These are phyloP conservation scores for Stegastes partitus DNA, from an alignment of 2,113 vertebrate species.

Conservation along the genomic window DNA sequence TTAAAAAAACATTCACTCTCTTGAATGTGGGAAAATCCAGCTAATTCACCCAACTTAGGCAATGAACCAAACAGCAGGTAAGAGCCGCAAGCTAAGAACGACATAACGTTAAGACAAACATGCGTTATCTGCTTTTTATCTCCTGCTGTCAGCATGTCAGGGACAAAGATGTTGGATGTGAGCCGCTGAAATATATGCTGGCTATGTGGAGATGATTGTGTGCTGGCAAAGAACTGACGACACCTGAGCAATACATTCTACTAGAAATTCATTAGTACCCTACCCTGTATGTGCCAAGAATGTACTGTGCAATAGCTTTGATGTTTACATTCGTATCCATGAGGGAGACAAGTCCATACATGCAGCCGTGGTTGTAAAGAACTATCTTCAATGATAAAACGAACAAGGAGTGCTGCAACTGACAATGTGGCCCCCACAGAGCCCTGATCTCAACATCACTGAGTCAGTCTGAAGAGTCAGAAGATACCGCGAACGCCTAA, in stretches of 20 bases:
- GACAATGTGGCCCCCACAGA: not conserved
- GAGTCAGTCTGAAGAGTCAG: not conserved
- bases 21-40: constrained; percentile 70
- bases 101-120: constrained; percentile 54
- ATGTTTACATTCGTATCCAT: constrained; percentile 32
- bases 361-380: not conserved
- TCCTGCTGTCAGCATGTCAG: constrained; percentile 20
- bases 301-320: not conserved
- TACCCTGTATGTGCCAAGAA: not conserved
- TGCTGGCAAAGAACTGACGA: not conserved
- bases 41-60: constrained; percentile 53
- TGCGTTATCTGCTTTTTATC: constrained; percentile 47
- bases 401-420: not conserved
- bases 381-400: constrained; percentile 12
- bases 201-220: not conserved
- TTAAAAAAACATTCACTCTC: constrained; percentile 48
- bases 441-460: not conserved
- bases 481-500: not conserved
- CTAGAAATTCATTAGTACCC: not conserved
- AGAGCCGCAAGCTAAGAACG: constrained; percentile 8
- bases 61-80: constrained; percentile 27
- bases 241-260: not conserved
- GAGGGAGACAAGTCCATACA: constrained; percentile 24
- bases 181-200: constrained; percentile 14
- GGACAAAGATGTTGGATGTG: constrained; percentile 23